phyloP scores from a whole-genome alignment of 2,888 invertebrate species.

The Mimumesa dahlbomi region DNA sequence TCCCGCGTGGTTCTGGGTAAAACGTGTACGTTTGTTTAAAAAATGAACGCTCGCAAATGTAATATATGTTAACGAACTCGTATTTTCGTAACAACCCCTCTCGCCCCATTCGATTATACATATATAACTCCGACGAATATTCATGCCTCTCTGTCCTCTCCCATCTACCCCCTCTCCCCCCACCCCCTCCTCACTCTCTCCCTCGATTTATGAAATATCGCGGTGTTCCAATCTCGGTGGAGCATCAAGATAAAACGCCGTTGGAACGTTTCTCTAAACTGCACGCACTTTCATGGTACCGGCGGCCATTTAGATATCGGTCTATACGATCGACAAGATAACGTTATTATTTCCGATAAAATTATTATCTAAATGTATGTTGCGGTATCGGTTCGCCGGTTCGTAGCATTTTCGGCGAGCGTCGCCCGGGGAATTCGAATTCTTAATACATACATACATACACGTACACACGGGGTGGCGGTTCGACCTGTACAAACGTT shows the following conservation, averaged over 20 bases:
- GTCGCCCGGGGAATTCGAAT: neutral
- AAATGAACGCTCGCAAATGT: conserved; percentile 12
- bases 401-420: neutral
- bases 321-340: neutral
- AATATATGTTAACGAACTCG: conserved; percentile 19
- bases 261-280: conserved; percentile 24
- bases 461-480: too few species aligned
- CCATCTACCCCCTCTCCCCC: neutral
- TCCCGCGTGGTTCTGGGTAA: too few species aligned
- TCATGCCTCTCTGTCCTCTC: neutral
- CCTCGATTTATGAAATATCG: conserved; percentile 17
- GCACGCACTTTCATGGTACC: neutral
- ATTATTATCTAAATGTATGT: conserved; percentile 15
- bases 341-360: conserved; percentile 14
- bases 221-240: conserved; percentile 9
- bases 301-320: conserved; percentile 10
- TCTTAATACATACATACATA: too few species aligned
- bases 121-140: conserved; percentile 8
- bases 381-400: neutral
- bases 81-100: conserved; percentile 10
- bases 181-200: neutral
- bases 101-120: conserved; percentile 15
- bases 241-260: conserved; percentile 21
- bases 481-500: too few species aligned
- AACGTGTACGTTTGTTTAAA: too few species aligned